A percentile compares a stretch with the other conserved stretches of the same genome.
These are phyloP conservation scores for Folsomia candida DNA, from an alignment of 2,888 invertebrate genomes.

Conservation along the genomic window DNA sequence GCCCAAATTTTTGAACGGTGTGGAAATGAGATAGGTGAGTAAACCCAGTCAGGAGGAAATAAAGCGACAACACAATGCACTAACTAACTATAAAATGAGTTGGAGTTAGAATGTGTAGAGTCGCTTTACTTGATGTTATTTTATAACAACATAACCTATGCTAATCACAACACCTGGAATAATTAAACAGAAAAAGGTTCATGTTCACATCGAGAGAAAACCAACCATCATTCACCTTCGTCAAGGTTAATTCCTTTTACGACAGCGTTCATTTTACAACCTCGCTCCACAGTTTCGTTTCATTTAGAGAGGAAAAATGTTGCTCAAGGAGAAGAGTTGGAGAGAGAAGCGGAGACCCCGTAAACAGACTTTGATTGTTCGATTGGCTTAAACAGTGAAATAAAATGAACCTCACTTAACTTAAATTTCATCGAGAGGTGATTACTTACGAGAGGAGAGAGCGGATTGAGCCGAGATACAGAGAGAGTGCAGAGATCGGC, in stretches of 20 bases:
- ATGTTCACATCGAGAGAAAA: constrained; percentile 19
- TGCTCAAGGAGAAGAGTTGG: neutral
- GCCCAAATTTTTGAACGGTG: constrained; percentile 28
- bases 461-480: too few species aligned
- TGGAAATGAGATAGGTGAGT: constrained; percentile 6
- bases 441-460: neutral
- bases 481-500: neutral
- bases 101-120: neutral
- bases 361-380: neutral
- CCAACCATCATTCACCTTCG: constrained; percentile 17
- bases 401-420: neutral
- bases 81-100: constrained; percentile 7
- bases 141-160: constrained; percentile 30
- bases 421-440: constrained; percentile 4
- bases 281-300: constrained; percentile 11
- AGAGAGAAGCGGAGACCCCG: neutral
- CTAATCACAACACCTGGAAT: constrained; percentile 51
- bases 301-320: neutral
- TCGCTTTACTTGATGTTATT: neutral
- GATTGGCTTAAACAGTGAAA: neutral
- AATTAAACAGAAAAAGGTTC: constrained; percentile 49
- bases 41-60: constrained; percentile 7
- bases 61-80: constrained; percentile 7
- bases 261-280: constrained; percentile 37
- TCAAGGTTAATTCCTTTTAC: constrained; percentile 50